These are phyloP conservation scores for Aphaenogaster rudis DNA, from an alignment of 1,140 invertebrate genomes.

Conservation along the genomic window DNA sequence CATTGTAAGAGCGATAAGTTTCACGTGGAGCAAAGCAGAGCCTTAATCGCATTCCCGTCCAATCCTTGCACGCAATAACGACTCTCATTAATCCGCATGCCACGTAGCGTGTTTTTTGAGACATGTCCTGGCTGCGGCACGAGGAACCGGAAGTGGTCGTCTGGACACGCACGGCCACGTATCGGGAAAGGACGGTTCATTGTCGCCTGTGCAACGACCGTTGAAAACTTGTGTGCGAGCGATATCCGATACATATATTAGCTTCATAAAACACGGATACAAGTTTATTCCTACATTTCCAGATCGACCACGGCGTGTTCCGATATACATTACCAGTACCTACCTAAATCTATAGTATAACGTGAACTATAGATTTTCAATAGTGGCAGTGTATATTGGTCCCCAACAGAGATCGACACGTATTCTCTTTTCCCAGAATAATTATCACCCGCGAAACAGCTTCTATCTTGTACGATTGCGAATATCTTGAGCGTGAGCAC, in stretches of 20 bases:
- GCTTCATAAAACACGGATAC: not conserved
- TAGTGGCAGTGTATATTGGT: no score
- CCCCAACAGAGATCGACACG: not conserved
- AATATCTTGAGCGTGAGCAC: not conserved
- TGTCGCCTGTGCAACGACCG: constrained; percentile 71
- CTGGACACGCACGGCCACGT: constrained; percentile 76
- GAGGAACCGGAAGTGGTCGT: constrained; percentile 79
- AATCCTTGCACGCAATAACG: constrained; percentile 48
- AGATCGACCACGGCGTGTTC: not conserved
- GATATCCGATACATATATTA: constrained; percentile 50
- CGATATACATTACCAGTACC: no score
- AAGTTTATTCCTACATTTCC: not conserved
- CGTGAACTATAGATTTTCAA: no score
- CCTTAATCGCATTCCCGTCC: constrained; percentile 64
- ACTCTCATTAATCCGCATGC: constrained; percentile 55
- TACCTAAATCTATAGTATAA: no score
- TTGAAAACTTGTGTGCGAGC: constrained; percentile 34
- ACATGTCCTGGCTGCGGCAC: constrained; percentile 60
- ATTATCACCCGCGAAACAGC: not conserved
- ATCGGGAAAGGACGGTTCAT: constrained; percentile 72
- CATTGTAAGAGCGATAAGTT: constrained; percentile 45
- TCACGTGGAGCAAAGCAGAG: constrained; percentile 9
- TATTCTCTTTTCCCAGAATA: not conserved
- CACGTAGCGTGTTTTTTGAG: constrained; percentile 63
- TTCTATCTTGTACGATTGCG: not conserved